These are phyloP conservation scores for Aspidiotus rigidus DNA, from an alignment of 2,888 invertebrate genomes.

Conservation along the genomic window DNA sequence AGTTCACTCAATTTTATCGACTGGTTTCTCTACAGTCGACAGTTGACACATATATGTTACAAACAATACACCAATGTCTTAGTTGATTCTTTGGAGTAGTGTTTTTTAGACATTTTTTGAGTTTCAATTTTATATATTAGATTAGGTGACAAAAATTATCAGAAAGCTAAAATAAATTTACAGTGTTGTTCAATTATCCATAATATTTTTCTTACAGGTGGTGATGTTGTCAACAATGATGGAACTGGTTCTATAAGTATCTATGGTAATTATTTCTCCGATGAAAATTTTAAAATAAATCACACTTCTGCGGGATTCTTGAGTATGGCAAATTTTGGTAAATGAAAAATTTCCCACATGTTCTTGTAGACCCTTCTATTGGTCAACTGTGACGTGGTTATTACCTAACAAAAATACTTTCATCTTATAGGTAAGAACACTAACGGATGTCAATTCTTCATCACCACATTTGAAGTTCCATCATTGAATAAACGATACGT, in stretches of 20 bases:
- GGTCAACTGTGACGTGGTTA: neutral
- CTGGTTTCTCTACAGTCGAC: too few relatives aligned
- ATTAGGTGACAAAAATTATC: neutral
- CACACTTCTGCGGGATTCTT: constrained; percentile 95
- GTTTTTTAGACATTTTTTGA: neutral
- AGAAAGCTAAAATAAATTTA: neutral
- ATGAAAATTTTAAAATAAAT: constrained; percentile 94
- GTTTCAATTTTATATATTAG: neutral
- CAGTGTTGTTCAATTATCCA: neutral
- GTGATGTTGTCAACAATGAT: constrained; percentile 68
- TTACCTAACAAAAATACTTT: too few relatives aligned
- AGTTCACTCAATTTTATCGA: too few relatives aligned
- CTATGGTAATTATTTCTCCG: constrained; percentile 83
- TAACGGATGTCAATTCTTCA: constrained; percentile 97
- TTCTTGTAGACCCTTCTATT: neutral
- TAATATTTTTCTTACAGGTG: constrained; percentile 49
- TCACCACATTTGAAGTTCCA: constrained; percentile 76
- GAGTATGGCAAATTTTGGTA: constrained; percentile 94
- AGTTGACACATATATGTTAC: too few relatives aligned
- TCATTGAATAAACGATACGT: constrained; percentile 93
- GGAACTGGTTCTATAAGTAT: constrained; percentile 82
- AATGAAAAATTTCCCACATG: neutral
- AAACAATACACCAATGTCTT: too few relatives aligned
- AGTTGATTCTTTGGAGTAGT: too few relatives aligned
- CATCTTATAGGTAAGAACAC: constrained; percentile 54